Evolutionary conservation across 1,140 invertebrate genomes (phyloP).

Genomic region (Camponotus pennsylvanicus): DNA sequence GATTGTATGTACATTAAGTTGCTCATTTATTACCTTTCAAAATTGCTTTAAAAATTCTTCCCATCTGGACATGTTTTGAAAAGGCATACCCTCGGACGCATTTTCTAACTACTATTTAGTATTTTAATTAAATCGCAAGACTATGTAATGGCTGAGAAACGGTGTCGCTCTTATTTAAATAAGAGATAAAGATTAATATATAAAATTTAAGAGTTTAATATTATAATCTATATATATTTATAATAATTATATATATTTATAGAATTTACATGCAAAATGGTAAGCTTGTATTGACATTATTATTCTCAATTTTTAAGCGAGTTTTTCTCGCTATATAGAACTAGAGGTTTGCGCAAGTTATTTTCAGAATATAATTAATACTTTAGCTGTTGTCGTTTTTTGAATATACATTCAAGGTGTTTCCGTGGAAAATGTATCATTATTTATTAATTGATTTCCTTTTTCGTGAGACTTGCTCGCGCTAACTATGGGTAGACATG

Average conservation of each 20-base stretch:
- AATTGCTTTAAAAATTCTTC: background rate
- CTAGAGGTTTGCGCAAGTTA: slow-evolving; percentile 1
- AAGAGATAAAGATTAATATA: no score
- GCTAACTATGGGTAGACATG: slow-evolving; percentile 4
- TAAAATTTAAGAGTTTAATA: no score
- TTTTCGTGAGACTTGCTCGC: slow-evolving; percentile 11
- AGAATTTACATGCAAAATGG: no score
- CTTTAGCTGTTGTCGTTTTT: slow-evolving; percentile 5
- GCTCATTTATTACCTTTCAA: slow-evolving; percentile 34
- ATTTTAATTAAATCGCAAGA: background rate
- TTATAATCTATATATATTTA: no score
- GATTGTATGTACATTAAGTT: slow-evolving; percentile 19
- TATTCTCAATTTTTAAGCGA: background rate
- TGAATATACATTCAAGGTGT: background rate
- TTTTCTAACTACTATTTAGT: background rate
- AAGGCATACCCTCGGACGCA: no score
- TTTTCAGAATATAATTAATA: slow-evolving; percentile 17
- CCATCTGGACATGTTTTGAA: background rate
- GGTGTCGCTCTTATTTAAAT: background rate
- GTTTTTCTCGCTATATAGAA: background rate
- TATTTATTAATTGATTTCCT: slow-evolving; percentile 36
- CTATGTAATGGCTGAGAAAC: background rate
- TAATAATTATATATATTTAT: no score
- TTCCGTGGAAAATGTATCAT: slow-evolving; percentile 16
- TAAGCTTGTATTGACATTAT: background rate